Evolutionary conservation across 1,140 invertebrate species (phyloP).

Genomic region (Magallana gigas): DNA sequence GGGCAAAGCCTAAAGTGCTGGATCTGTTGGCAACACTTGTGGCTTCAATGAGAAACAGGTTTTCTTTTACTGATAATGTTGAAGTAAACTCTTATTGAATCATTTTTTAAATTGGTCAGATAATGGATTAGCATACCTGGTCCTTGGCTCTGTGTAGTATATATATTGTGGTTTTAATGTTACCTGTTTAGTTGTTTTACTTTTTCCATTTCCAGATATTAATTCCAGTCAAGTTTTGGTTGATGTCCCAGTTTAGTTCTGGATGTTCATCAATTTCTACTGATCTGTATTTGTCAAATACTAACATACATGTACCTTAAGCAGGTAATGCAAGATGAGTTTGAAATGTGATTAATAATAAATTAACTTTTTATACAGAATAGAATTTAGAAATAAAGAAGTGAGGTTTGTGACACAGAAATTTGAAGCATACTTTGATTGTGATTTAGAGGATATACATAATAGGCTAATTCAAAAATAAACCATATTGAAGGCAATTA

Average conservation of each 20-base stretch:
- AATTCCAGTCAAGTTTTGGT: too few species aligned
- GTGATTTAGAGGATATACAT: background rate
- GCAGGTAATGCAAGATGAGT: background rate
- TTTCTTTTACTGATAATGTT: background rate
- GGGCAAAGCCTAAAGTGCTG: background rate
- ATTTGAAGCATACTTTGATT: background rate
- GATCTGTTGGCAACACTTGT: background rate
- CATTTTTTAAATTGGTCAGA: background rate
- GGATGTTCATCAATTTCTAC: background rate
- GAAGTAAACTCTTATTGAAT: background rate
- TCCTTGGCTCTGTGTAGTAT: background rate
- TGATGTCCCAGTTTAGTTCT: conserved; percentile 7
- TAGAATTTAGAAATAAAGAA: background rate
- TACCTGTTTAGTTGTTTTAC: background rate
- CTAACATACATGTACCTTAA: background rate
- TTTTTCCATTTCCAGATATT: background rate
- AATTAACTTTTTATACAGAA: background rate
- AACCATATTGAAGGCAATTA: background rate
- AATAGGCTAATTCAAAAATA: too few species aligned
- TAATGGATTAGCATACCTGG: background rate
- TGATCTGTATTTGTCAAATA: background rate
- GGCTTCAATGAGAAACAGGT: background rate
- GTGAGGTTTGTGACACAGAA: background rate
- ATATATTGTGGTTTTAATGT: background rate
- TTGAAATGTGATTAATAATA: background rate